Base-by-base conservation (phyloP, 1,140 invertebrate species). In the Drosophila pseudoobscura region DNA sequence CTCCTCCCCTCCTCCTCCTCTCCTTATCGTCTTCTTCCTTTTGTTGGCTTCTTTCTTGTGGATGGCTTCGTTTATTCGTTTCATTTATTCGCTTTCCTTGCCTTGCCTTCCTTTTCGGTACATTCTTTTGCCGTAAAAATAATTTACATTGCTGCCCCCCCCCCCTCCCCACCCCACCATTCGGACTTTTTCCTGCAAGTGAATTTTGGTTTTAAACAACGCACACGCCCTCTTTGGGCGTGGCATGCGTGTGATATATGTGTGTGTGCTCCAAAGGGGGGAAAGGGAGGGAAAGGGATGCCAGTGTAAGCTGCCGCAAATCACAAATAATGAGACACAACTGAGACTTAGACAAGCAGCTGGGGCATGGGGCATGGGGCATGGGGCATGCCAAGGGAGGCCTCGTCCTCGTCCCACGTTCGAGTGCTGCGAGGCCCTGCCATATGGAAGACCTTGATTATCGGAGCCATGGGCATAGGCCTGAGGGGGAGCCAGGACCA, bases 281-380 rank as follows among this genome's bases (percentile, higher is more conserved):
- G 59, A 26, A 20, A 54, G 47, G 43, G 51, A 54, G 24, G 5
- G 46, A 59, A 26, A 20, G 57, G 47, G 49, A 51, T 17, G 17
- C 17, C 17, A 41, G 41, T 46, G 57, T 72, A 65, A 79, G 64
- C 69, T 45, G 50, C 56, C 63, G 64, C 64, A 83, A 83, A 84
- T 83, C 80, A 83, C 76, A 83, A 83, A 83, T 83, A 83, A 83
- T 83, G 80, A 85, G 80, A 73, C 80, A 58, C 80, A 84, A 68
- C 71, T 72, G 72, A 83, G 71, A 79, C 56, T 73, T 73, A 54
- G 56, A 59, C 39, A 45, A 51, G 53, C 57, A 54, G 46, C 24
- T 39, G 61, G 31, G 61, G 31, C 29, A 15, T 24, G 6, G 22
- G 13, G 20, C 20, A 1, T 20, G 20, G 20, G 20, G 20, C 20